Percentiles rank a stretch among this genome's conserved stretches.
phyloP scores from a whole-genome alignment of 1,140 invertebrate genomes.

The Chrysomallon squamiferum region DNA sequence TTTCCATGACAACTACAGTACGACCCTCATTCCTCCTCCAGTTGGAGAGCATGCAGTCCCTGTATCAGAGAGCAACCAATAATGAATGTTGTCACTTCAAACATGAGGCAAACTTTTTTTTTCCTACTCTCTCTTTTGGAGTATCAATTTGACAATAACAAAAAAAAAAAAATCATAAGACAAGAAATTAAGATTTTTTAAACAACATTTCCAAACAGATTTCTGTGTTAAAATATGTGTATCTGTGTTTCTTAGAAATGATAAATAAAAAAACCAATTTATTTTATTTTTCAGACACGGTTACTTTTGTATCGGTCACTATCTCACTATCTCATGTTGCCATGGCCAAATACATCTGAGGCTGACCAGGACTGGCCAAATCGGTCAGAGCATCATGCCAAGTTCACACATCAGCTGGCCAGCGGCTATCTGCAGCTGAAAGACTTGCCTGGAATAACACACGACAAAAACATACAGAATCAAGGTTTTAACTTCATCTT shows the following conservation, averaged over 20 bases:
- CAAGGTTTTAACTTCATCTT: too few relatives aligned
- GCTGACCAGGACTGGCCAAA: constrained; percentile 65
- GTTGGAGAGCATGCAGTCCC: constrained; percentile 63
- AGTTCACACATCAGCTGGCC: constrained; percentile 59
- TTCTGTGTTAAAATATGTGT: too few relatives aligned
- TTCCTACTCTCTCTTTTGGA: constrained; percentile 12
- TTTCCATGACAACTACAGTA: constrained; percentile 68
- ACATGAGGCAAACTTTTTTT: constrained; percentile 55
- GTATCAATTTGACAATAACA: neutral
- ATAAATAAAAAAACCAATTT: too few relatives aligned
- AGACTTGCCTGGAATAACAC: constrained; percentile 33
- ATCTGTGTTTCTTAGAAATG: too few relatives aligned
- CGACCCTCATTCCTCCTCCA: constrained; percentile 68
- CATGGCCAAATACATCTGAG: constrained; percentile 65
- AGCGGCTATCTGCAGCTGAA: constrained; percentile 55
- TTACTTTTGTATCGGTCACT: constrained; percentile 67
- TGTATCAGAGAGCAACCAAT: constrained; percentile 63
- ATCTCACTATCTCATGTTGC: constrained; percentile 69
- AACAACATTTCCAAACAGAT: too few relatives aligned
- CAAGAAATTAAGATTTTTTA: too few relatives aligned
- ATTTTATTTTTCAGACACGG: constrained; percentile 65
- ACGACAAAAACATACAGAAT: constrained; percentile 54
- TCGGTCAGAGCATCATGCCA: constrained; percentile 54
- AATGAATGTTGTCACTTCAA: constrained; percentile 62
- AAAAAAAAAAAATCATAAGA: too few relatives aligned